These are phyloP conservation scores for Orchesellides sinensis DNA, from an alignment of 2,888 invertebrate species.

Conservation along the genomic window DNA sequence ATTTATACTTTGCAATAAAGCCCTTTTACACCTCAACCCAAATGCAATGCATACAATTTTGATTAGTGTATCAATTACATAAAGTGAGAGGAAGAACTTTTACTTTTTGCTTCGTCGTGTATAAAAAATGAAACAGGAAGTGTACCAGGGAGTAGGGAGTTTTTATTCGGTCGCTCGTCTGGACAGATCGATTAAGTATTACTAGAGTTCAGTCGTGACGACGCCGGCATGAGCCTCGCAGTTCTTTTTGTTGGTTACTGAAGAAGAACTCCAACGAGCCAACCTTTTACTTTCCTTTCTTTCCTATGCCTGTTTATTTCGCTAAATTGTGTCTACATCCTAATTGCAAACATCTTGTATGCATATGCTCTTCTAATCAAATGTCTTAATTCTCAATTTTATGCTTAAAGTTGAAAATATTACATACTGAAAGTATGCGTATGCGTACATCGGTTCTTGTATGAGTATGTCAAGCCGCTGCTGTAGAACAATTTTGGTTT, in stretches of 20 bases:
- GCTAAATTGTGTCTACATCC: too few relatives aligned
- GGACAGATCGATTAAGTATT: constrained; percentile 55
- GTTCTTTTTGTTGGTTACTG: background rate
- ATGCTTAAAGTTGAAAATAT: too few relatives aligned
- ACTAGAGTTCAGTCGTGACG: constrained; percentile 56
- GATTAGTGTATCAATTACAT: background rate
- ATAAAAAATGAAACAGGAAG: background rate
- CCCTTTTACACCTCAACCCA: too few relatives aligned
- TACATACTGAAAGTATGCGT: too few relatives aligned
- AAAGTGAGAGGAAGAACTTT: background rate
- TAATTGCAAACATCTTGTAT: too few relatives aligned
- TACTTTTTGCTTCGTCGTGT: background rate
- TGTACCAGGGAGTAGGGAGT: background rate
- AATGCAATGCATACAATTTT: background rate
- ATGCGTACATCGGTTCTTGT: background rate
- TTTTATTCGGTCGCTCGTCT: constrained; percentile 37
- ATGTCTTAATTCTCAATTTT: too few relatives aligned
- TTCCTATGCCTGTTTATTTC: too few relatives aligned
- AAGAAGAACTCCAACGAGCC: constrained; percentile 9
- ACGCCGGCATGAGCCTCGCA: constrained; percentile 51
- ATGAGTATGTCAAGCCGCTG: background rate
- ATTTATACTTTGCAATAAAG: too few relatives aligned
- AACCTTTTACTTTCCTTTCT: too few relatives aligned
- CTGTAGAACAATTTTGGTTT: background rate
- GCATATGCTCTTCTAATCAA: too few relatives aligned